Base-by-base conservation (phyloP, 2,797 vertebrate species). In the Kryptolebias ocellatus region DNA sequence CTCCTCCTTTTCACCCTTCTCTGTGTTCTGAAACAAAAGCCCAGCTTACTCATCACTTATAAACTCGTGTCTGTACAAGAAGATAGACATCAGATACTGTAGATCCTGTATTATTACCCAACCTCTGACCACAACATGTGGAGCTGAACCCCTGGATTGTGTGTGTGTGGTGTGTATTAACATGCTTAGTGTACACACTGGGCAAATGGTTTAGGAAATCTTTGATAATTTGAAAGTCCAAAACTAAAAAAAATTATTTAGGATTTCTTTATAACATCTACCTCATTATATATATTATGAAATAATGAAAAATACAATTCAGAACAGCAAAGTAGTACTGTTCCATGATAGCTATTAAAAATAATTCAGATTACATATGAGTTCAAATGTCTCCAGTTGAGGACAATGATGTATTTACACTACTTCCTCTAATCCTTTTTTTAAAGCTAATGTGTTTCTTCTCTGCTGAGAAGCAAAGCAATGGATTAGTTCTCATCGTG, bases 21-120 rank as follows among this genome's bases (percentile, higher is more conserved):
- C 18, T 57, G 31, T 46, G 20, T 57, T 69, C 34, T 67, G 15
- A 71, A 60, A 61, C 28, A 10, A 72, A 24, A 79, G 51, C 47
- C 28, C 15, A 46, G 11, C 20, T 69, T 52, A 60, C 71, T 45
- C 50, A 60, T 73, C 58, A 24, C 51, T 70, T 60, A 69, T 31
- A 57, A 51, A 70, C 11, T 77, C 66, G 60, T 67, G 57, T 77
- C 42, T 65, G 14, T 67, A 72, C 74, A 67, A 58, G 65, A 64
- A 55, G 53, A 66, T 64, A 65, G 49, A 56, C 27, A 70, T 51
- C n/a, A 54, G 55, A 79, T 65, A 60, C 14, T 67, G 6, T 57
- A 50, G 9, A 65, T 72, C 10, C 47, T 73, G 50, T 56, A 58
- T 53, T 42, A 71, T 18, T 70, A 69, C 54, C 56, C 29, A 18